phyloP scores from a whole-genome alignment of 2,797 vertebrate genomes.

The Nyctibius grandis region DNA sequence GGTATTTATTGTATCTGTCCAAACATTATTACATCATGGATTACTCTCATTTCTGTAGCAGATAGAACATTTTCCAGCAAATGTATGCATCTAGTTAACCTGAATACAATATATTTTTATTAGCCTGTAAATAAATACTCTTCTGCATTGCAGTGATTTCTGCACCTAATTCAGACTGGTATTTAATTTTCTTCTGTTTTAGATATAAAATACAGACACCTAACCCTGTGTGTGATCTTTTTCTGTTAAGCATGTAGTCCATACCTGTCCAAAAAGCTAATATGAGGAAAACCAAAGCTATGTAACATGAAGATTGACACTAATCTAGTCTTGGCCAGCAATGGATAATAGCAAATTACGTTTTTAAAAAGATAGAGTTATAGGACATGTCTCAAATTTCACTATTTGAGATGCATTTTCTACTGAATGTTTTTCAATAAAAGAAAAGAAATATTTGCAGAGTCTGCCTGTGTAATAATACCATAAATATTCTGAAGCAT shows the following conservation, averaged over 20 bases:
- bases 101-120: conserved; percentile 67
- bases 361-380: background rate
- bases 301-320: background rate
- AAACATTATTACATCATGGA: background rate
- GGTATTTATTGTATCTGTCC: conserved; percentile 42
- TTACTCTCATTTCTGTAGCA: conserved; percentile 22
- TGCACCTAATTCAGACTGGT: conserved; percentile 33
- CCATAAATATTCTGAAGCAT: background rate
- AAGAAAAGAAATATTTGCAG: background rate
- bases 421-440: background rate
- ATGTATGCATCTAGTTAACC: conserved; percentile 38
- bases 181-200: conserved; percentile 1
- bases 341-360: background rate
- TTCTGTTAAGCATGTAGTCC: background rate
- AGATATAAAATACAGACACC: background rate
- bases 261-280: background rate
- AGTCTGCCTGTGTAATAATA: background rate
- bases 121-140: conserved; percentile 71
- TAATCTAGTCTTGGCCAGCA: background rate
- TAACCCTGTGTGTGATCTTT: background rate
- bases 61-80: conserved; percentile 36
- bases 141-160: conserved; percentile 54
- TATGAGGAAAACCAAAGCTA: background rate
- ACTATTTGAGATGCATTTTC: background rate
- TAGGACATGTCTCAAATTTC: background rate